Conservation (phyloP, 1,140 invertebrate species). For the Himalopsyche phryganea region DNA sequence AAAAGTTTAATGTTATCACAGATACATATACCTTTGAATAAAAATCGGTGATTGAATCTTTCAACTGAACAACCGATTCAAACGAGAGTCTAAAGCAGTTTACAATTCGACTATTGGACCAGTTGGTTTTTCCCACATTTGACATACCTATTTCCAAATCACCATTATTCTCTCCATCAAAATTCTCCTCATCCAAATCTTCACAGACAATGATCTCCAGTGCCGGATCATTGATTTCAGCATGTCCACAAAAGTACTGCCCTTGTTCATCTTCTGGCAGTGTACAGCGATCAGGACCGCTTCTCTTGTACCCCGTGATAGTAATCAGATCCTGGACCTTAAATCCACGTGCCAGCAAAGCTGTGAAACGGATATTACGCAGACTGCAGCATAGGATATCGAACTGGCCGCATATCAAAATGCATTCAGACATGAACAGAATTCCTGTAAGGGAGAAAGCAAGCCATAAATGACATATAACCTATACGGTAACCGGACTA, state of each 20-base stretch:
- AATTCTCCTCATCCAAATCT: neutral
- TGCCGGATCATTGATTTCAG: constrained; percentile 16
- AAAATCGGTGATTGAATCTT: no score
- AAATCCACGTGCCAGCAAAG: constrained; percentile 16
- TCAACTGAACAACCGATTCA: no score
- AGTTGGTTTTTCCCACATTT: no score
- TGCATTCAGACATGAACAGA: constrained; percentile 25
- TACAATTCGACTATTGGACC: no score
- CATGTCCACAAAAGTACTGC: constrained; percentile 16
- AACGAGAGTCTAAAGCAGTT: no score
- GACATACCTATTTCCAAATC: neutral
- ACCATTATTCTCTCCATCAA: neutral
- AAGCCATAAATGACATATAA: no score
- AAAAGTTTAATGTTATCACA: no score
- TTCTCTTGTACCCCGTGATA: constrained; percentile 4
- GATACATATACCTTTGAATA: no score
- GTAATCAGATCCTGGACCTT: constrained; percentile 4
- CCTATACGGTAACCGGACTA: no score
- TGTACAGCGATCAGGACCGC: constrained; percentile 19
- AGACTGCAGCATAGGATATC: constrained; percentile 33
- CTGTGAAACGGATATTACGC: constrained; percentile 26
- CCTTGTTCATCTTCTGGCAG: constrained; percentile 25
- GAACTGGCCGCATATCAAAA: constrained; percentile 32
- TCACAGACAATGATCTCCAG: neutral
- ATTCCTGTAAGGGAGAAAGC: constrained; percentile 19